Conservation (phyloP, 2,113 vertebrate species). For the Ascaphus truei region DNA sequence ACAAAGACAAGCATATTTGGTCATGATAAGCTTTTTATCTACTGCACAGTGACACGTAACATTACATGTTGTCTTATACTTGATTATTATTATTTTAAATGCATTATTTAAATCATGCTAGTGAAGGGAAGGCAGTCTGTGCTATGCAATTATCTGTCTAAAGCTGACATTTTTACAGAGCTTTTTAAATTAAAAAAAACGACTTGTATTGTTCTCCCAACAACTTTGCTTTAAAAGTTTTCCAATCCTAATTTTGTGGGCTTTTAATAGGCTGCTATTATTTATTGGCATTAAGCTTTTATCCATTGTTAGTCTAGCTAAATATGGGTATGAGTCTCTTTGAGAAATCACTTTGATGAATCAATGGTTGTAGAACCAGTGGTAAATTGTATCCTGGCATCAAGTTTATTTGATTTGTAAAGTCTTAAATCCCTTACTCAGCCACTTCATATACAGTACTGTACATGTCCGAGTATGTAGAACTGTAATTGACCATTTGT, state of each 20-base stretch:
- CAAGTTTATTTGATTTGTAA: slow-evolving; percentile 39
- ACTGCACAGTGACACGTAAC: slow-evolving; percentile 27
- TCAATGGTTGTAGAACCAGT: slow-evolving; percentile 36
- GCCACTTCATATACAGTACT: not conserved
- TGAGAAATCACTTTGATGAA: slow-evolving; percentile 41
- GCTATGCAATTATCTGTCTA: slow-evolving; percentile 38
- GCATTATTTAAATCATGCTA: slow-evolving; percentile 36
- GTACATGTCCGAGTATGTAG: not conserved
- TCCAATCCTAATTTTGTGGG: slow-evolving; percentile 28
- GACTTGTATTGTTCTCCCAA: slow-evolving; percentile 35
- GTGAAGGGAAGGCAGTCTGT: slow-evolving; percentile 33
- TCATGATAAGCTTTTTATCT: slow-evolving; percentile 35
- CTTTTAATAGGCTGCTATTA: slow-evolving; percentile 34
- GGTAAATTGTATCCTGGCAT: slow-evolving; percentile 39
- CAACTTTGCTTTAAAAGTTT: slow-evolving; percentile 37
- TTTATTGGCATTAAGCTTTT: slow-evolving; percentile 31
- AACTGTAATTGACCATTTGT: no score
- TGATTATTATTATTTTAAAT: slow-evolving; percentile 38
- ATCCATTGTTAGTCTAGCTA: slow-evolving; percentile 17
- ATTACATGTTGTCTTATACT: slow-evolving; percentile 36
- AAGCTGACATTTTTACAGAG: slow-evolving; percentile 36
- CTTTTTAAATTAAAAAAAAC: slow-evolving; percentile 27
- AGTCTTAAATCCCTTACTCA: slow-evolving; percentile 19
- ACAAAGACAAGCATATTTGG: slow-evolving; percentile 33
- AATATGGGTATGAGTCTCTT: slow-evolving; percentile 38